These are phyloP conservation scores for Ornithorhynchus anatinus DNA, from an alignment of 2,113 vertebrate species.

Conservation along the genomic window DNA sequence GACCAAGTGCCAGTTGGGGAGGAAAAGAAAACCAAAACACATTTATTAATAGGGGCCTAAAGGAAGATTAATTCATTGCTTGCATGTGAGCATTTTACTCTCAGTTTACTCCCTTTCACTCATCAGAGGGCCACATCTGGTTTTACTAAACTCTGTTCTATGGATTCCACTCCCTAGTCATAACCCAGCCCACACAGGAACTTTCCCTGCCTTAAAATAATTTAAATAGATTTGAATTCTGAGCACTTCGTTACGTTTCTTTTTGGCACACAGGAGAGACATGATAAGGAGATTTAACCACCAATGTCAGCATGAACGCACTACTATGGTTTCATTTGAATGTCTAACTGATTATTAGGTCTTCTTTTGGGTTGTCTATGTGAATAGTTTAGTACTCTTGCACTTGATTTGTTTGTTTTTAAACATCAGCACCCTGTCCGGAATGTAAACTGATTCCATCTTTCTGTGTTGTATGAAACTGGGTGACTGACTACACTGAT, in stretches of 20 bases:
- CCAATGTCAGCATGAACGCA: neutral
- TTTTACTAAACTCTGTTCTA: neutral
- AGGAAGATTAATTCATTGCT: neutral
- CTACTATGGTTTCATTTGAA: constrained; percentile 23
- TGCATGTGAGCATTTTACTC: neutral
- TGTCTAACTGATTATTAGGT: neutral
- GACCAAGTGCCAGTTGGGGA: too few species aligned
- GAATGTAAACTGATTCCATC: constrained; percentile 34
- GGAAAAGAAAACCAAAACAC: too few species aligned
- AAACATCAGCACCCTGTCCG: constrained; percentile 12
- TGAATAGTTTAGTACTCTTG: neutral
- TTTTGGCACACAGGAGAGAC: constrained; percentile 70
- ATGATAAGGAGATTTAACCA: constrained; percentile 6
- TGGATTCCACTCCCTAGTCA: neutral
- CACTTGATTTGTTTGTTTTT: neutral
- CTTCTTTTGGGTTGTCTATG: neutral
- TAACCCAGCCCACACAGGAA: neutral
- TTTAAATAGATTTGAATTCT: constrained; percentile 20
- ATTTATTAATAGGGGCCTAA: too few species aligned
- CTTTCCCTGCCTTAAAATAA: neutral
- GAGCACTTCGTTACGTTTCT: constrained; percentile 2
- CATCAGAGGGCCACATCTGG: neutral
- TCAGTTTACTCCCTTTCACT: neutral
- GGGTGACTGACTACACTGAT: constrained; percentile 41
- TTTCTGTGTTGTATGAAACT: constrained; percentile 44